phyloP scores from a whole-genome alignment of 2,113 vertebrate species.

The human (Homo sapiens) region DNA sequence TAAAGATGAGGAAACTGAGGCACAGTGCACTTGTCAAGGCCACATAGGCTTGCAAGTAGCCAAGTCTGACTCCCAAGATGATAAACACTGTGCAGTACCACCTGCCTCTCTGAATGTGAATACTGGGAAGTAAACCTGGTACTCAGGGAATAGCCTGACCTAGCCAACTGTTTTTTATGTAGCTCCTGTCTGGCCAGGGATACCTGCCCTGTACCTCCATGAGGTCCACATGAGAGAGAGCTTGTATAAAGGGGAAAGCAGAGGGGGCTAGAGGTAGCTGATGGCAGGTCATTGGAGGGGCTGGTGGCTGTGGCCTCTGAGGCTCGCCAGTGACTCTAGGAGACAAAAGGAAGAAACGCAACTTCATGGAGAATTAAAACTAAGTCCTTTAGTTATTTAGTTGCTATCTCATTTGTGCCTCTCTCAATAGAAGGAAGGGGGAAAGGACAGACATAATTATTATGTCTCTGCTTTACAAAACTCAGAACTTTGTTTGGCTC shows the following conservation, averaged over 20 bases:
- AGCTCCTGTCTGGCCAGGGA: background rate
- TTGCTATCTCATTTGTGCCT: background rate
- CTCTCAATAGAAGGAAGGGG: background rate
- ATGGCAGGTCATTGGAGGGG: background rate
- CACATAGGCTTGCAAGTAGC: background rate
- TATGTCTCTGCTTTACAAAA: background rate
- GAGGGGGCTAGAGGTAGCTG: background rate
- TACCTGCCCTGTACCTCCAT: background rate
- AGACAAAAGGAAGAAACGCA: background rate
- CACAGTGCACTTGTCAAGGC: background rate
- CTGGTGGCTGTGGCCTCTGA: background rate
- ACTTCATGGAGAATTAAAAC: background rate
- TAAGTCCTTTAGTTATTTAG: background rate
- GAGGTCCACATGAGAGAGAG: background rate
- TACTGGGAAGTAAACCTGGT: background rate
- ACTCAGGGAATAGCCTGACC: background rate
- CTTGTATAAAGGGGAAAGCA: fast-evolving
- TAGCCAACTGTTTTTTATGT: background rate
- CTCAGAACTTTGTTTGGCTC: background rate
- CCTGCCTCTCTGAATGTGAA: background rate
- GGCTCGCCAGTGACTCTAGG: background rate
- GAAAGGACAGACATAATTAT: background rate
- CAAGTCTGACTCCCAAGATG: background rate
- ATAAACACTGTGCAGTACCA: too few species aligned
- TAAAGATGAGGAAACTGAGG: conserved; percentile 24